Base-by-base conservation (phyloP, 2,113 vertebrate genomes). In the Clinocottus analis region DNA sequence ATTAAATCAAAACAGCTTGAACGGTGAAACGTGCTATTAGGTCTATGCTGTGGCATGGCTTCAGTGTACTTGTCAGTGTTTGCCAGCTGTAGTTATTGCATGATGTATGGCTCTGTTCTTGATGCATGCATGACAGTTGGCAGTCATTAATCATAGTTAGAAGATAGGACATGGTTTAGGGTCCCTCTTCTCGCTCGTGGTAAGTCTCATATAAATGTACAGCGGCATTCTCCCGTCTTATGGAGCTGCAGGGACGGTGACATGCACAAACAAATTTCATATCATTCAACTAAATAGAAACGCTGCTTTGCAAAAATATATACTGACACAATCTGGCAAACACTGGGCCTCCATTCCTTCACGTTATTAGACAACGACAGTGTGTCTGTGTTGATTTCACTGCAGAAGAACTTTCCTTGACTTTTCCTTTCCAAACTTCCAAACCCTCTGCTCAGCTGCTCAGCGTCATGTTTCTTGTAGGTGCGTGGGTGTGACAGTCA, bases 61-160 rank as follows among this genome's bases (percentile, higher is more conserved):
- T 90, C 83, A 80, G 66, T 83, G 87, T 90, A 88, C 85, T 89
- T 92, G 91, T 93, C 91, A 93, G 82, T 68, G 49, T 89, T 87
- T 91, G 87, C 88, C 88, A 92, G 91, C 87, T 93, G 90, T 92
- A 91, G 84, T 93, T 92, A 92, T 83, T 90, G 75, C 80, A 87
- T 93, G 91, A 92, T 92, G 82, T 91, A 93, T 93, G 87, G 77
- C 87, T 89, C 60, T 79, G 76, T 75, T 90, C 86, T 87, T 92
- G 87, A 92, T 86, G 85, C 82, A 89, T 84, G 88, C 80, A 83
- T 93, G 92, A 90, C 92, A 92, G 91, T 92, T 92, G 88, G 89
- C 88, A 83, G 85, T 87, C 91, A 92, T 93, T 93, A 90, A 93
- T 93, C 92, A 93, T 92, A 84, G 85, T 92, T 93, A 92, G 90